Percentiles rank a stretch among this genome's conserved stretches.
Evolutionary conservation across 2,113 vertebrate species (phyloP).

Genomic region (Epinephelus lanceolatus): DNA sequence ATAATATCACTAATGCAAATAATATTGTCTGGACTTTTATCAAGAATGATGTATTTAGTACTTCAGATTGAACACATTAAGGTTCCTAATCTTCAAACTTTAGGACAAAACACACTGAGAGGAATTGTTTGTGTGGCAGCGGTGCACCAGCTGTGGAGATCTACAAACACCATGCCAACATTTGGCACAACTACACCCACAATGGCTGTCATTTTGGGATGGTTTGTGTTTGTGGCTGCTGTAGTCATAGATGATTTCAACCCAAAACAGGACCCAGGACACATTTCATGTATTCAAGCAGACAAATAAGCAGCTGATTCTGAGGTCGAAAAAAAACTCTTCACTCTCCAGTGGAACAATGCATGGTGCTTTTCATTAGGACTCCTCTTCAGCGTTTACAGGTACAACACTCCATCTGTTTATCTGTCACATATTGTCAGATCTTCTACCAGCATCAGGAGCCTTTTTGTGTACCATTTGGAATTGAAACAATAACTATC

Average conservation of each 20-base stretch:
- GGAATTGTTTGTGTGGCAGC: background rate
- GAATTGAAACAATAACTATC: background rate
- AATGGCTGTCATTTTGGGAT: background rate
- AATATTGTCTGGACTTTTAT: no score
- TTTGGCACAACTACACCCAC: background rate
- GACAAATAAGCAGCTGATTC: background rate
- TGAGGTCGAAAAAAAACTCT: background rate
- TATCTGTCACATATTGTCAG: background rate
- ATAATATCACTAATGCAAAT: no score
- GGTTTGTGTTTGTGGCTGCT: no score
- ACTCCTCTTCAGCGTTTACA: background rate
- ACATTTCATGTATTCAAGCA: background rate
- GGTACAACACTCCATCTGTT: conserved; percentile 5
- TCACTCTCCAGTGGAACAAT: background rate
- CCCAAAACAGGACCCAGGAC: background rate
- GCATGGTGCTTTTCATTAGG: background rate
- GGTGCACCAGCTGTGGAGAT: no score
- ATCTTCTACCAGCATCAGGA: background rate
- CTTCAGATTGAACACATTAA: background rate
- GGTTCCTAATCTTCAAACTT: background rate
- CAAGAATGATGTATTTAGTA: background rate
- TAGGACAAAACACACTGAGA: background rate
- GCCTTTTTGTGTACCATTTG: background rate
- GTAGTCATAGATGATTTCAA: background rate
- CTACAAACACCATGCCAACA: background rate